Percentiles rank a stretch among this genome's conserved stretches.
Evolutionary conservation across 2,888 invertebrate species (phyloP).

Genomic region (Meiosimyza decipiens): DNA sequence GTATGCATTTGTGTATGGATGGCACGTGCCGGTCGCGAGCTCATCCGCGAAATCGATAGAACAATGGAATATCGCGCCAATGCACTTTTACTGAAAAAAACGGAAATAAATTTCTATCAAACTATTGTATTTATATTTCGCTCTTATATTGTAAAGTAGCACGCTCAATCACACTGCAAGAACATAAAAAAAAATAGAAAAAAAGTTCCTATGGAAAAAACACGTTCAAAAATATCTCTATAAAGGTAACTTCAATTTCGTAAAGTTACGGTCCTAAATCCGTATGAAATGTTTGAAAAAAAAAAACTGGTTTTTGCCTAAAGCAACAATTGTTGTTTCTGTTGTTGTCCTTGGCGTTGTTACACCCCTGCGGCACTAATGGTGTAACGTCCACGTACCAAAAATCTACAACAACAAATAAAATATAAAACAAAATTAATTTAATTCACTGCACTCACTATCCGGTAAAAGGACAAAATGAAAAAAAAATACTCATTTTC

Average conservation of each 20-base stretch:
- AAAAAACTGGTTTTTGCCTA: slow-evolving; percentile 4
- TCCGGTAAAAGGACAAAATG: slow-evolving; percentile 24
- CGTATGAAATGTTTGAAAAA: not conserved
- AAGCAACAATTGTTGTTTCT: slow-evolving; percentile 26
- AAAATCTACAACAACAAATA: slow-evolving; percentile 20
- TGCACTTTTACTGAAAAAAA: slow-evolving; percentile 43
- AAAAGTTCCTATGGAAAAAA: slow-evolving; percentile 13
- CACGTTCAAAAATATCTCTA: slow-evolving; percentile 3
- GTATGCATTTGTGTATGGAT: not conserved
- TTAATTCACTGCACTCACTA: slow-evolving; percentile 27
- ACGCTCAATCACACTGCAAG: not conserved
- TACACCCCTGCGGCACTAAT: slow-evolving; percentile 32
- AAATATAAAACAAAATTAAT: slow-evolving; percentile 30
- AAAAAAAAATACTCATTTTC: slow-evolving; percentile 40
- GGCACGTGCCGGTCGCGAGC: slow-evolving; percentile 49
- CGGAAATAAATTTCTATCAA: slow-evolving; percentile 36
- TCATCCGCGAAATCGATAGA: slow-evolving; percentile 42
- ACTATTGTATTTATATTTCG: slow-evolving; percentile 5
- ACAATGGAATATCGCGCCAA: slow-evolving; percentile 46
- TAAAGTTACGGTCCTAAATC: not conserved
- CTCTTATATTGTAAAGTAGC: not conserved
- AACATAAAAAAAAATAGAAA: not conserved
- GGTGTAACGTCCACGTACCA: slow-evolving; percentile 28
- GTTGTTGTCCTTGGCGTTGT: slow-evolving; percentile 10
- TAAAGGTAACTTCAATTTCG: not conserved